phyloP scores from a whole-genome alignment of 1,140 invertebrate species.

The Bradysia coprophila region DNA sequence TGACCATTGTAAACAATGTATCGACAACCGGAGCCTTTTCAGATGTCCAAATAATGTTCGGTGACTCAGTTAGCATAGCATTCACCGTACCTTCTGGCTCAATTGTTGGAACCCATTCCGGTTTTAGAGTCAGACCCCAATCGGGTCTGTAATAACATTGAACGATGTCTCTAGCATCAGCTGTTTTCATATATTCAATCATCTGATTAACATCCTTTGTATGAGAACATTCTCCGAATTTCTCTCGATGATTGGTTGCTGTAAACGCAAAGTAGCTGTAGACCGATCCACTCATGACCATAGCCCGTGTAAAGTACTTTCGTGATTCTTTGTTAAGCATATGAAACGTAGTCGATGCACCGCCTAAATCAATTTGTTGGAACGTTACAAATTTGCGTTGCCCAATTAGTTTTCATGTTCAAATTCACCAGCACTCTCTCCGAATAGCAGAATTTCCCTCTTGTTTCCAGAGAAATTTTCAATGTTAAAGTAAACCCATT shows the following conservation, averaged over 20 bases:
- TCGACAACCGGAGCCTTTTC: not conserved
- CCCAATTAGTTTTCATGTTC: not conserved
- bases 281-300: not conserved
- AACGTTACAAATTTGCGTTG: not conserved
- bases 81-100: not conserved
- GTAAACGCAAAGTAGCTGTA: not conserved
- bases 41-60: not conserved
- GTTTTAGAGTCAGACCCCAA: not conserved
- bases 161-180: not conserved
- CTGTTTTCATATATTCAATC: not conserved
- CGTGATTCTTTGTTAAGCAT: not conserved
- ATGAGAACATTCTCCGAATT: not conserved
- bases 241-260: not conserved
- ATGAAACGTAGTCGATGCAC: not conserved
- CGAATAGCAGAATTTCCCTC: slow-evolving; percentile 20
- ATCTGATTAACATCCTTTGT: not conserved
- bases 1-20: not conserved
- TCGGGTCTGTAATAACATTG: not conserved
- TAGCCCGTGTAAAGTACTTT: not conserved
- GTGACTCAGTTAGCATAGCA: not conserved
- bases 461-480: slow-evolving; percentile 21
- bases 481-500: slow-evolving; percentile 25
- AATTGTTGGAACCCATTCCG: not conserved
- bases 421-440: slow-evolving; percentile 20
- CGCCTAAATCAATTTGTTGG: not conserved